phyloP scores from a whole-genome alignment of 2,113 vertebrate genomes.

The sheep (Ovis aries) region ARS-UI_Ramb_v3.0 NC_056055.1:134230001-134230500 shows the following conservation, averaged over 20 bases:
- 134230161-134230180: conserved; percentile 70
- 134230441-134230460: conserved; percentile 58
- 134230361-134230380: conserved; percentile 79
- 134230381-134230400: conserved; percentile 63
- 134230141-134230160: conserved; percentile 86
- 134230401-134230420: conserved; percentile 57
- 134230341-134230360: conserved; percentile 76
- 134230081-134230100: conserved; percentile 86
- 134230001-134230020: conserved; percentile 87
- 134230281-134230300: conserved; percentile 94
- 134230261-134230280: conserved; percentile 98
- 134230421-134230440: conserved; percentile 68
- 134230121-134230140: conserved; percentile 95
- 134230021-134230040: conserved; percentile 92
- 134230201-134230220: conserved; percentile 84
- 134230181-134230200: conserved; percentile 81
- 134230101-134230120: conserved; percentile 86
- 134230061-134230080: conserved; percentile 92
- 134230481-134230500: conserved; percentile 39
- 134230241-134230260: conserved; percentile 98
- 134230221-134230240: conserved; percentile 88
- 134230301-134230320: conserved; percentile 96
- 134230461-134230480: conserved; percentile 26
- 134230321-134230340: conserved; percentile 93
- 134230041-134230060: conserved; percentile 93